phyloP scores from a whole-genome alignment of 1,140 invertebrate species.

The Mycetomoellerius zeteki region DNA sequence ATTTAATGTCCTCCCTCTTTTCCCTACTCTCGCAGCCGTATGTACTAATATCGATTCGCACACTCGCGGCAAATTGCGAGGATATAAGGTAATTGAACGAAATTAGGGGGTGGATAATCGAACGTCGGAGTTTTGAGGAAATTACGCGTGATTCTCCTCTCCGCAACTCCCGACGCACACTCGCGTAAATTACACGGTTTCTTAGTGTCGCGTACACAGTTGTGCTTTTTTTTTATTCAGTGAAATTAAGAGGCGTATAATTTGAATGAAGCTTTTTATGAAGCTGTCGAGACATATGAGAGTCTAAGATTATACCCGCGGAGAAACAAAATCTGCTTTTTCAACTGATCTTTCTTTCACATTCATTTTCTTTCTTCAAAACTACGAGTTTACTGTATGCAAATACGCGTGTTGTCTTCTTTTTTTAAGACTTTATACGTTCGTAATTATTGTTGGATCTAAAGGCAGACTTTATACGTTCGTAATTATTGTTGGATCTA shows the following conservation, averaged over 20 bases:
- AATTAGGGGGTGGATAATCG: conserved; percentile 47
- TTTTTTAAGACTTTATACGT: background rate
- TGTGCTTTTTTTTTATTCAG: background rate
- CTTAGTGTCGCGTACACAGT: background rate
- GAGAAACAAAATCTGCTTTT: conserved; percentile 21
- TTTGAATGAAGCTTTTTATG: conserved; percentile 31
- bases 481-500: background rate
- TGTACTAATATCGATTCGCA: conserved; percentile 52
- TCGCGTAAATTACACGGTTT: background rate
- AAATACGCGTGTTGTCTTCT: background rate
- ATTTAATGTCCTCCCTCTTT: background rate
- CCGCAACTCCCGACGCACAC: background rate
- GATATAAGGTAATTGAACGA: conserved; percentile 50
- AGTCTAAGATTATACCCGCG: conserved; percentile 20
- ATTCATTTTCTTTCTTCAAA: background rate
- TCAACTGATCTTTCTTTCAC: conserved; percentile 17
- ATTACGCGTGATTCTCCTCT: conserved; percentile 19
- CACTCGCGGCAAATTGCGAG: conserved; percentile 51
- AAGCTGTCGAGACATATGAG: background rate
- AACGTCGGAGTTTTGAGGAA: conserved; percentile 21
- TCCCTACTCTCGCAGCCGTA: background rate
- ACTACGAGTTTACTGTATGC: background rate
- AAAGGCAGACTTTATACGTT: background rate
- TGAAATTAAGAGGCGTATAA: conserved; percentile 22
- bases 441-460: background rate